phyloP scores from a whole-genome alignment of 2,797 vertebrate species.

The Mormyrus hasselquistii region DNA sequence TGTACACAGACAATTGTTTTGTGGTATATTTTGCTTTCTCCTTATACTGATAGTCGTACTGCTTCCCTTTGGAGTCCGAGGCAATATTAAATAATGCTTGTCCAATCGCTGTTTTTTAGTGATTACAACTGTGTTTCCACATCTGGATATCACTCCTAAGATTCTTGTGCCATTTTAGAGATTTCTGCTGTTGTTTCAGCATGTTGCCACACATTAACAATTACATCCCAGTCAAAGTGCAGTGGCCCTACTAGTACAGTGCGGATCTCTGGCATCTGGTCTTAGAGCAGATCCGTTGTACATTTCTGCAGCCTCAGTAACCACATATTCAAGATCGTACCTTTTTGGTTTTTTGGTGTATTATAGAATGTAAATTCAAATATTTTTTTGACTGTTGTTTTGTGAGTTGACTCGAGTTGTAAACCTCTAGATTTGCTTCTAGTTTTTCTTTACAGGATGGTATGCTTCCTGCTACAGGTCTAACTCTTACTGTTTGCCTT shows the following conservation, averaged over 20 bases:
- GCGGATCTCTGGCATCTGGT: neutral
- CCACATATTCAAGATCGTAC: neutral
- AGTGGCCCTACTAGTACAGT: neutral
- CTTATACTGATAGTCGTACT: neutral
- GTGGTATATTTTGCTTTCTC: neutral
- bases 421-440: neutral
- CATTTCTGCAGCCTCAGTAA: neutral
- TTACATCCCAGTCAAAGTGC: neutral
- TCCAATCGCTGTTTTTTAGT: neutral
- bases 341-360: neutral
- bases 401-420: neutral
- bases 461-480: neutral
- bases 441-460: neutral
- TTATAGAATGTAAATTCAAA: neutral
- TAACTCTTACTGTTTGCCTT: neutral
- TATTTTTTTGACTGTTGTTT: neutral
- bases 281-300: neutral
- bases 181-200: neutral
- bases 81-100: neutral
- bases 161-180: neutral
- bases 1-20: neutral
- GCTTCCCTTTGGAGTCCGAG: neutral
- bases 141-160: neutral
- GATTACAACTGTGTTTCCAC: neutral
- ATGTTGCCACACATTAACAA: neutral